Evolutionary conservation across 1,140 invertebrate genomes (phyloP).

Genomic region (Lordiphosa clarofinis): DNA sequence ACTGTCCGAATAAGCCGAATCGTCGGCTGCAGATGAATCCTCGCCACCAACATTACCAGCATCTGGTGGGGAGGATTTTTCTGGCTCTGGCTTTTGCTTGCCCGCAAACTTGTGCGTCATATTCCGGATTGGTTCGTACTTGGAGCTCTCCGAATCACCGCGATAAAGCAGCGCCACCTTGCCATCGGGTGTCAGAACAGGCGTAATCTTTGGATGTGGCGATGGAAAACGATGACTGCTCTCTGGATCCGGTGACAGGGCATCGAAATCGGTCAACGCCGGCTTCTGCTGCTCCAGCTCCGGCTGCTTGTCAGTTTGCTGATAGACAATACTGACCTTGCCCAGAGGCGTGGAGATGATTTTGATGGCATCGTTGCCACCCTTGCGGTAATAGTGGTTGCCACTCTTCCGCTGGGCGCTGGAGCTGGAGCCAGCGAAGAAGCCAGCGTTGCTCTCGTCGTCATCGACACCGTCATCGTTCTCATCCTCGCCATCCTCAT

Average conservation of each 20-base stretch:
- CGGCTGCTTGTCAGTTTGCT: slow-evolving; percentile 58
- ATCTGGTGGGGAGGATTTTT: slow-evolving; percentile 10
- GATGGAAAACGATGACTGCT: slow-evolving; percentile 79
- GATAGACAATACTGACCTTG: slow-evolving; percentile 79
- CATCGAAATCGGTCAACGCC: slow-evolving; percentile 73
- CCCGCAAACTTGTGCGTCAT: slow-evolving; percentile 70
- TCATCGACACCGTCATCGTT: slow-evolving; percentile 76
- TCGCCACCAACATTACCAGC: slow-evolving; percentile 16
- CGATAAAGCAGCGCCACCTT: slow-evolving; percentile 80
- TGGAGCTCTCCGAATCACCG: slow-evolving; percentile 78
- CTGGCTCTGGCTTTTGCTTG: slow-evolving; percentile 15
- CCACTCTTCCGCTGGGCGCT: slow-evolving; percentile 35
- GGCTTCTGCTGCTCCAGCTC: slow-evolving; percentile 53
- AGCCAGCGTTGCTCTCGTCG: slow-evolving; percentile 57
- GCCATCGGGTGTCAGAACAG: slow-evolving; percentile 79
- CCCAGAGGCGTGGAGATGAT: slow-evolving; percentile 77
- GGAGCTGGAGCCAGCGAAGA: slow-evolving; percentile 57
- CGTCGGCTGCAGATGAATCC: slow-evolving; percentile 58
- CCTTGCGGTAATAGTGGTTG: slow-evolving; percentile 76
- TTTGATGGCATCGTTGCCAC: slow-evolving; percentile 78
- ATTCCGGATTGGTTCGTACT: slow-evolving; percentile 79
- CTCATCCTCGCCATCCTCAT: slow-evolving; percentile 69
- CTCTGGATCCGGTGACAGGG: slow-evolving; percentile 77
- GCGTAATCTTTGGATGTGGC: slow-evolving; percentile 79
- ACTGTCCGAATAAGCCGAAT: slow-evolving; percentile 61